Percentiles rank a stretch among this genome's conserved stretches.
Evolutionary conservation across 2,113 vertebrate species (phyloP).

Genomic region (Alexandromys fortis): DNA sequence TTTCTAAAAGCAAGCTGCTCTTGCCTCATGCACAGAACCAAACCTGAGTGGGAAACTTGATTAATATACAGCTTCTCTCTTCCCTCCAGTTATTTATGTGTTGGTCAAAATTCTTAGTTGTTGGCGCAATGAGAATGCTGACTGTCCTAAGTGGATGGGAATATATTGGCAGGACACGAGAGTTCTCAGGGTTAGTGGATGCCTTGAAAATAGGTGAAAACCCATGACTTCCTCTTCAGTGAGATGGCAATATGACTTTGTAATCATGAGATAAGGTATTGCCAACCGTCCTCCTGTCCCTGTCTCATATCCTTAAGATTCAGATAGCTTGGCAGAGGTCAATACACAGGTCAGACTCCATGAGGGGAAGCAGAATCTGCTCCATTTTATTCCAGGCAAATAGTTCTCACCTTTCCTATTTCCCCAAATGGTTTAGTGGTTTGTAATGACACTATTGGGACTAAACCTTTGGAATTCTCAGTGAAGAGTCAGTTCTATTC

Average conservation of each 20-base stretch:
- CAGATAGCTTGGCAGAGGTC: not conserved
- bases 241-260: not conserved
- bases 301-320: not conserved
- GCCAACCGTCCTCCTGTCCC: not conserved
- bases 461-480: not conserved
- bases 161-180: not conserved
- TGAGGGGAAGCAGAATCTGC: not conserved
- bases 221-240: not conserved
- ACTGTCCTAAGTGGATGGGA: slow-evolving; percentile 9
- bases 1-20: slow-evolving; percentile 58
- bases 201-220: not conserved
- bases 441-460: not conserved
- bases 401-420: slow-evolving; percentile 5
- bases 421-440: not conserved
- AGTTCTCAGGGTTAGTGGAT: slow-evolving; percentile 1
- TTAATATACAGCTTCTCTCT: slow-evolving; percentile 57
- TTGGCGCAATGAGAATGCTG: not conserved
- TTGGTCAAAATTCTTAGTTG: slow-evolving; percentile 54
- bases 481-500: not conserved
- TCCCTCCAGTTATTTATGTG: slow-evolving; percentile 44
- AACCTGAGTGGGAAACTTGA: slow-evolving; percentile 9
- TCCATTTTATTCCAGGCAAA: not conserved
- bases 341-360: not conserved
- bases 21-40: slow-evolving; percentile 20
- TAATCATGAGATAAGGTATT: not conserved